phyloP scores from a whole-genome alignment of 2,113 vertebrate species.

The Aleadryas rufinucha region DNA sequence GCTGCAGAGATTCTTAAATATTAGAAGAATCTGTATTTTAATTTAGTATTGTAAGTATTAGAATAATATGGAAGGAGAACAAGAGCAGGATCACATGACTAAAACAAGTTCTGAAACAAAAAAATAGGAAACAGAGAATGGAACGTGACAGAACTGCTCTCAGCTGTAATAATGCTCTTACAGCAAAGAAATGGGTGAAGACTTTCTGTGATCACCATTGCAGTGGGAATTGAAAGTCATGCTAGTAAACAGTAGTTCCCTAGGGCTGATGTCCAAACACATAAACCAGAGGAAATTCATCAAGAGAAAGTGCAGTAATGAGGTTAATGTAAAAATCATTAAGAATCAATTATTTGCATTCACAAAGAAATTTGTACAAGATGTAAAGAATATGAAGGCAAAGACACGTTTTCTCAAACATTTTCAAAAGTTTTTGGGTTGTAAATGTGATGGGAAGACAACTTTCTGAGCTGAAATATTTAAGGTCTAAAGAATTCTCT shows the following conservation, averaged over 20 bases:
- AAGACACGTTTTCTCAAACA: neutral
- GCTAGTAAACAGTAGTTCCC: neutral
- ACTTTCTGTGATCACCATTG: accelerated
- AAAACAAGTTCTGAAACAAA: neutral
- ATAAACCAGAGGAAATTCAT: neutral
- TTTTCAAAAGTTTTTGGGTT: neutral
- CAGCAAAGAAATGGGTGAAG: neutral
- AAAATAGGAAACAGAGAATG: neutral
- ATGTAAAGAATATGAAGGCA: neutral
- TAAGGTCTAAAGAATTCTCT: neutral
- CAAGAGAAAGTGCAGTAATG: neutral
- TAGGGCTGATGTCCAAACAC: neutral
- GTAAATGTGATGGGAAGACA: neutral
- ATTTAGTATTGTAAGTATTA: neutral
- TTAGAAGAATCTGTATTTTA: neutral
- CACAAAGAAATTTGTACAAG: neutral
- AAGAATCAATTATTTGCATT: neutral
- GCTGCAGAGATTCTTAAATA: neutral
- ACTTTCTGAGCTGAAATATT: neutral
- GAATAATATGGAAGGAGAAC: neutral
- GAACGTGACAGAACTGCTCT: neutral
- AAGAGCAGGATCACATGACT: neutral
- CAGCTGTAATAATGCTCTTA: neutral
- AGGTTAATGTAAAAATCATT: neutral
- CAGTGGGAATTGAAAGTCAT: neutral